phyloP scores from a whole-genome alignment of 1,140 invertebrate genomes.

The Ceratitis capitata region DNA sequence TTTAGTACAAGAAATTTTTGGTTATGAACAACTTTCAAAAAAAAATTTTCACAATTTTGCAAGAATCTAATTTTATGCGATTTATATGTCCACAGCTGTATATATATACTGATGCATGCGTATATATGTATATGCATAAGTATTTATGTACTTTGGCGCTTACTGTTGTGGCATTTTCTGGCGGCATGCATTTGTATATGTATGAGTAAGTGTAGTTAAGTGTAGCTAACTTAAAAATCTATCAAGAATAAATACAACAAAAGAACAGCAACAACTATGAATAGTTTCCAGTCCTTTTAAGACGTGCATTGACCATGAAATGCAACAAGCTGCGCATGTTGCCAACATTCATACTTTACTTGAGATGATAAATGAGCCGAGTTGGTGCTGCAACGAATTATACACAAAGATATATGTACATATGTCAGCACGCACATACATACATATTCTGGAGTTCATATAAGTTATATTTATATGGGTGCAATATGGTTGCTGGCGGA shows the following conservation, averaged over 20 bases:
- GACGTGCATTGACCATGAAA: slow-evolving; percentile 27
- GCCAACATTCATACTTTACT: slow-evolving; percentile 7
- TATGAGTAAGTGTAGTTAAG: background rate
- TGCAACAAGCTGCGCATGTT: slow-evolving; percentile 20
- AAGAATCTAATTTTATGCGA: no score
- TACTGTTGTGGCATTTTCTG: background rate
- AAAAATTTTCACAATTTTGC: no score
- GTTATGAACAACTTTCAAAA: no score
- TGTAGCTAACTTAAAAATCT: background rate
- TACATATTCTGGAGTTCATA: background rate
- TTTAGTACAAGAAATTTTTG: no score
- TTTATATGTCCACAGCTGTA: no score
- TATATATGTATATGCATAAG: background rate
- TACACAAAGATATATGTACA: background rate
- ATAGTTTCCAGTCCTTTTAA: background rate
- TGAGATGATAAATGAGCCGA: slow-evolving; percentile 29
- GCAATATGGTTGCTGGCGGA: slow-evolving; percentile 13
- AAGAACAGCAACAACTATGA: background rate
- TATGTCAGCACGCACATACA: background rate
- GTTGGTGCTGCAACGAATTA: background rate
- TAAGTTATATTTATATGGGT: background rate
- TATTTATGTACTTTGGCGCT: background rate
- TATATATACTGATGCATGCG: no score
- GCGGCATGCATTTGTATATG: slow-evolving; percentile 3
- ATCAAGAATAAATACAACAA: background rate